Base-by-base conservation (phyloP, 2,797 vertebrate species). In the Pipistrellus nathusii region DNA sequence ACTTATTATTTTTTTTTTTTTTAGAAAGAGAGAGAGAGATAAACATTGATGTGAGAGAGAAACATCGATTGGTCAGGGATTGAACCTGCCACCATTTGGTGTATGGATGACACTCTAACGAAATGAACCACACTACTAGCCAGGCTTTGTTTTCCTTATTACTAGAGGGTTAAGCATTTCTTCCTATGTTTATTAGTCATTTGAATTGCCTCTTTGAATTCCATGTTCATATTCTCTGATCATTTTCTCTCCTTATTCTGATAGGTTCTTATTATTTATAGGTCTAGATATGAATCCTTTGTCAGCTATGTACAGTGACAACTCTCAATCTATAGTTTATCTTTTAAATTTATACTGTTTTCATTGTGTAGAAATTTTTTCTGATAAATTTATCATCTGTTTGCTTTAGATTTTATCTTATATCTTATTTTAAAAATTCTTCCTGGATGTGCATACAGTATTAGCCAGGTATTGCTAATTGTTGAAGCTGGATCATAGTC, bases 341-440 rank as follows among this genome's bases (percentile, higher is more conserved):
- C 72, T 84, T 85, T 80, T 91, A 57, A 77, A 90, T 80, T 64
- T 72, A 68, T 38, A 87, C 15, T 66, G 23, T 84, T 93, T 78
- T 77, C 21, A 84, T 93, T 91, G 27, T 75, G 11, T 82, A 51
- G 21, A 76, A 83, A 35, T 46, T 72, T 69, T 92, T 90, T 82
- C 83, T 93, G 69, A 81, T 44, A 92, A 25, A 77, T 46, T 66
- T 90, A 48, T 68, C 32, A 44, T 15, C 18, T 82, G 41, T 84
- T 91, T 88, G 57, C 5, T 55, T 81, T 88, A 38, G 64, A 20
- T 85, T 81, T 83, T n/a, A 82, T 57, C 13, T 27, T 78, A 38
- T 41, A 59, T 59, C 53, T 59, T 72, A 86, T 76, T 94, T 85
- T 64, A 86, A 44, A 81, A 89, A 44, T 85, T 69, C 17, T 92